Base-by-base conservation (phyloP, 2,888 invertebrate genomes). In the Thecocarcelia acutangulata region DNA sequence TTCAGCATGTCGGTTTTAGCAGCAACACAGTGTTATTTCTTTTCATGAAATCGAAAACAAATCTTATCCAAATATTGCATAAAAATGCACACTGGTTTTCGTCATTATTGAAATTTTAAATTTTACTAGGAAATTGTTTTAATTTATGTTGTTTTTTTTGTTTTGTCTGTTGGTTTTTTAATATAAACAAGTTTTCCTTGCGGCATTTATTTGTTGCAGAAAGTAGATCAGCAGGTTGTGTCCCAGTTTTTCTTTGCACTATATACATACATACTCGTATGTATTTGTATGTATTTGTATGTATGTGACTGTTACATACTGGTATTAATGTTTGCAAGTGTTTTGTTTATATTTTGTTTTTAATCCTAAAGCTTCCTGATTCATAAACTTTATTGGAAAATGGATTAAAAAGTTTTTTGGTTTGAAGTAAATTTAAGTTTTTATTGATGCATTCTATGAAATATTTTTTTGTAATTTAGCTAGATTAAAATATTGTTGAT, bases 181-280 rank as follows among this genome's bases (percentile, higher is more conserved):
- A 9, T 13, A 24, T 0, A 48, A 63, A 52, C 72, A 54, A 46
- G 63, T 54, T 63, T 74, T 54, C 24, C n/a, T 48, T n/a, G n/a
- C 15, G 52, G 19, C 19, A 61, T 33, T 33, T 33, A 24, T n/a
- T 52, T 44, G 4, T 13, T 28, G 68, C 56, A 17, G 52, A 78
- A 78, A 78, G 78, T 72, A 58, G 78, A 78, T 72, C 78, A 78
- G 72, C 78, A 78, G 78, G 78, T 79, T 79, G 72, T 70, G 78
- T 79, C 72, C 78, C 52, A 68, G 48, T 77, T 77, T 63, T 63
- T 13, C 2, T 56, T 56, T 37, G 46, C 6, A 12, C 9, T 33
- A 33, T 2, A 3, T 33, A 9, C 6, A 33, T 3, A 33, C 33
- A 33, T 33, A 33, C 8, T 33, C 33, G 33, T 33, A n/a, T n/a